Base-by-base conservation (phyloP, 2,888 invertebrate species). In the Elysia crispata region DNA sequence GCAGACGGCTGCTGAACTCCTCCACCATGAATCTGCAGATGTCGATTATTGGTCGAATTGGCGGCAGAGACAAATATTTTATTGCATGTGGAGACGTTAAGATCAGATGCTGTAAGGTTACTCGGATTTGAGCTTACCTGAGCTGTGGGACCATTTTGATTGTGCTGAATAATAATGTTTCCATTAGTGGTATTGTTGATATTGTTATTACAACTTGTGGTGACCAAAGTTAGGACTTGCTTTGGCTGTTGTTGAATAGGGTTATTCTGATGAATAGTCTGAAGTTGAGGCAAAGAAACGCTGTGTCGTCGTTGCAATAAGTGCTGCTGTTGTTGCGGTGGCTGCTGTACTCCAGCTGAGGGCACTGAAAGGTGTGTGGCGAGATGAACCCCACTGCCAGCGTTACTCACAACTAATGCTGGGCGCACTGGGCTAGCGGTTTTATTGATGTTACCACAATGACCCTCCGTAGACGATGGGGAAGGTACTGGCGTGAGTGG, bases 11-110 rank as follows among this genome's bases (percentile, higher is more conserved):
- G 41, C 5, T 41, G 41, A 41, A 11, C 11, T 41, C 41, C 41
- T 41, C 41, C 41, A 41, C 41, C 41, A 41, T 41, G 41, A 11
- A 41, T 66, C 3, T 18, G 28, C 66, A 41, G 41, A 41, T 41
- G 41, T 41, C 41, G 41, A 41, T 6, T 41, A 11, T 41, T 41
- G 5, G 41, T 41, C 41, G 41, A 11, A 41, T 41, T 41, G 25
- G 33, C 62, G 31, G 79, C 11, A 33, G 57, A 23, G 54, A 54
- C 74, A 31, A 54, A 20, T 41, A 23, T 60, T n/a, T 60, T 60
- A 25, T 60, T 60, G 60, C 60, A 23, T n/a, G n/a, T 60, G 30
- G 25, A 28, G 30, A 28, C 30, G 67, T 66, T 41, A 3, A 41
- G 41, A 41, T 41, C 41, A 41, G 41, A 41, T 11, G 41, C 41